Evolutionary conservation across 2,797 vertebrate genomes (phyloP).

Genomic region (Falco peregrinus): DNA sequence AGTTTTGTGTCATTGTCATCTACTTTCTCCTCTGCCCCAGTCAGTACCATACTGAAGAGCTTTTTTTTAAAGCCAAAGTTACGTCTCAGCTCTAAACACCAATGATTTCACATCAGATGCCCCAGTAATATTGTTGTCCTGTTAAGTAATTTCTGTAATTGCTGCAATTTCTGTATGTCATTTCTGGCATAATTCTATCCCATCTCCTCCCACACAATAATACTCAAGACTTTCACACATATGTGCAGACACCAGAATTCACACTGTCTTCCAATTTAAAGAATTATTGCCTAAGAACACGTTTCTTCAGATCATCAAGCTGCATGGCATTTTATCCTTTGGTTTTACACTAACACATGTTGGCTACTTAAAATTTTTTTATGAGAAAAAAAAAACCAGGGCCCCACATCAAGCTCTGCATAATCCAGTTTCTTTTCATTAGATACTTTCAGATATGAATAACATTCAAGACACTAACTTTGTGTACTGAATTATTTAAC

Average conservation of each 20-base stretch:
- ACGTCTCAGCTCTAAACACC: not conserved
- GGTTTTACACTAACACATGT: not conserved
- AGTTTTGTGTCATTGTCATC: not conserved
- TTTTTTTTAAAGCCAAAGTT: not conserved
- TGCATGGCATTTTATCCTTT: not conserved
- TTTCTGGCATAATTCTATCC: not conserved
- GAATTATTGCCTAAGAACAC: not conserved
- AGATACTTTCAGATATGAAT: not conserved
- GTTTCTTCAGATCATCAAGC: not conserved
- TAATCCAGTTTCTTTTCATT: not conserved
- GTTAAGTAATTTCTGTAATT: not conserved
- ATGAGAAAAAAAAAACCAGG: not conserved
- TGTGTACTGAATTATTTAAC: not conserved
- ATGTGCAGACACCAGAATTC: not conserved
- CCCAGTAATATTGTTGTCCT: not conserved
- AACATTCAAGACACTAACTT: not conserved
- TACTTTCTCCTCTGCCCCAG: not conserved
- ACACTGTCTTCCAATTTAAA: not conserved
- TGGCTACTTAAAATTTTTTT: not conserved
- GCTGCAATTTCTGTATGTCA: not conserved
- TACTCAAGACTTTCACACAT: not conserved
- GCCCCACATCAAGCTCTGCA: not conserved
- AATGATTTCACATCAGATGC: not conserved
- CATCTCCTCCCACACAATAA: not conserved
- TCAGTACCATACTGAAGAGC: not conserved